phyloP scores from a whole-genome alignment of 2,797 vertebrate genomes.

The Poeciliopsis turneri region DNA sequence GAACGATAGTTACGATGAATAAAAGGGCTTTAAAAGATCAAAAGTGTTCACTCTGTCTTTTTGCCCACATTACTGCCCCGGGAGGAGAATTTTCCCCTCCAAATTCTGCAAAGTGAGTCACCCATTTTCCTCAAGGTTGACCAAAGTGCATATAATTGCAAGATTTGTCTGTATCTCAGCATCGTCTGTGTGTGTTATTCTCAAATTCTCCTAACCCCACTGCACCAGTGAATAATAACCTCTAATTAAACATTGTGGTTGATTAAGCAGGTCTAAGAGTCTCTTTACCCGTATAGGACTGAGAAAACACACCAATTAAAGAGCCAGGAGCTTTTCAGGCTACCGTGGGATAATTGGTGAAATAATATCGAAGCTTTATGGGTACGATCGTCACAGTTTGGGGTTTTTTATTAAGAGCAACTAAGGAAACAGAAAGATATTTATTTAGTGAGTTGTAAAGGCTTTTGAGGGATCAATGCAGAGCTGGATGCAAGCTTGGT shows the following conservation, averaged over 20 bases:
- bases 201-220: constrained; percentile 15
- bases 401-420: background rate
- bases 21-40: constrained; percentile 44
- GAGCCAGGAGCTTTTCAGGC: background rate
- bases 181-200: constrained; percentile 18
- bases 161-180: constrained; percentile 4
- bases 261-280: constrained; percentile 33
- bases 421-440: background rate
- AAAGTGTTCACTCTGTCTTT: constrained; percentile 21
- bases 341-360: background rate
- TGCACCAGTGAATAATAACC: constrained; percentile 10
- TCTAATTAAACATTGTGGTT: constrained; percentile 47
- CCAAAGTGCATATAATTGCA: constrained; percentile 7
- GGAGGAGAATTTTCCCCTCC: constrained; percentile 11
- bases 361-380: background rate
- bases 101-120: constrained; percentile 31
- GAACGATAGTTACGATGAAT: constrained; percentile 30
- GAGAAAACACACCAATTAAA: background rate
- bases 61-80: constrained; percentile 2
- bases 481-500: background rate
- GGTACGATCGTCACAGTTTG: background rate
- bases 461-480: background rate
- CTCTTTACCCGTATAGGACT: constrained; percentile 3
- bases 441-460: background rate
- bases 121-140: constrained; percentile 19